Evolutionary conservation across 2,113 vertebrate species (phyloP).

Genomic region (Nannospalax galili): DNA sequence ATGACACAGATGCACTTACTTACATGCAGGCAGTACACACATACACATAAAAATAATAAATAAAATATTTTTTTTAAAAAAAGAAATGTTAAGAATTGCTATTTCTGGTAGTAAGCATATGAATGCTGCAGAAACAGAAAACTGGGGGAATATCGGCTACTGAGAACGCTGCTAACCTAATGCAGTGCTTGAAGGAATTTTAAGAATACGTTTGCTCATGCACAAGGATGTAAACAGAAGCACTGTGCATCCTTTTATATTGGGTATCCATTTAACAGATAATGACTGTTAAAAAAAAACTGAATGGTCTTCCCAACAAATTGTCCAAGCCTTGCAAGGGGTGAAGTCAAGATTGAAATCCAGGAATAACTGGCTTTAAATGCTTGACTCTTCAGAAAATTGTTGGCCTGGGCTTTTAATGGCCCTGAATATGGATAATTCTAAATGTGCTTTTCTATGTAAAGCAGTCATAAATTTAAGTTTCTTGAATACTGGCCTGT

Average conservation of each 20-base stretch:
- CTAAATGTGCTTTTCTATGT: not conserved
- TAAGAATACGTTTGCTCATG: not conserved
- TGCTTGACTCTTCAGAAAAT: slow-evolving; percentile 1
- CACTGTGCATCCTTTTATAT: not conserved
- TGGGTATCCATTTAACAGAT: not conserved
- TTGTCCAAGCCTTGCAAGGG: not conserved
- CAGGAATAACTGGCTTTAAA: not conserved
- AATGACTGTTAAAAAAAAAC: not conserved
- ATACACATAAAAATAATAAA: too few species aligned
- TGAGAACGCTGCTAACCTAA: not conserved
- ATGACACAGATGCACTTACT: too few species aligned
- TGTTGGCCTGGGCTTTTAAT: slow-evolving; percentile 18
- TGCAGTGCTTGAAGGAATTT: not conserved
- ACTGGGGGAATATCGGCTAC: not conserved
- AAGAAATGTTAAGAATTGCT: not conserved
- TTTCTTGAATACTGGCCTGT: not conserved
- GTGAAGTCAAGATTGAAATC: not conserved
- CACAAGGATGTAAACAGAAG: not conserved
- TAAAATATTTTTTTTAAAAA: too few species aligned
- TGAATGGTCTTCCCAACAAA: not conserved
- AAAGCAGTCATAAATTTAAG: slow-evolving; percentile 46
- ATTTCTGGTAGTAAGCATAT: not conserved
- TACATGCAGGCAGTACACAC: too few species aligned
- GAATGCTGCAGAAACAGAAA: not conserved
- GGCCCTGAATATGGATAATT: slow-evolving; percentile 5